These are phyloP conservation scores for Luscinia luscinia DNA, from an alignment of 2,797 vertebrate genomes.

Conservation along the genomic window DNA sequence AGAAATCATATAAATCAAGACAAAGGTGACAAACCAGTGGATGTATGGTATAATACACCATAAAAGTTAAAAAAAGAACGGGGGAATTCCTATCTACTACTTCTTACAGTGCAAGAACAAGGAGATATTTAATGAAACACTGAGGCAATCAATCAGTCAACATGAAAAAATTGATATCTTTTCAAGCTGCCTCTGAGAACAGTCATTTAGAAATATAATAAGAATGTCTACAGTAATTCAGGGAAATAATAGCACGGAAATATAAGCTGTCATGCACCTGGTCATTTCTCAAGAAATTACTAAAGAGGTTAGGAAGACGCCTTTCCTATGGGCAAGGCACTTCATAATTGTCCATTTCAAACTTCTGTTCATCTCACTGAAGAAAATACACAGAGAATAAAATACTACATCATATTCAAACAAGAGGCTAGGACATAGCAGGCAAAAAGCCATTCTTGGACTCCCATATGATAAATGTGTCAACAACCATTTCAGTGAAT, in stretches of 20 bases:
- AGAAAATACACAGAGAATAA: not conserved
- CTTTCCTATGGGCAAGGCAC: not conserved
- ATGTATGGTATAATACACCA: not conserved
- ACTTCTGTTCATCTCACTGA: not conserved
- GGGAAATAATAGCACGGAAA: constrained; percentile 26
- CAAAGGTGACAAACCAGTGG: not conserved
- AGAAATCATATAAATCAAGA: not conserved
- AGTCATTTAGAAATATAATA: constrained; percentile 30
- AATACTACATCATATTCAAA: not conserved
- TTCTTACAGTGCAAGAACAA: not conserved
- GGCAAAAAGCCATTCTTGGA: not conserved
- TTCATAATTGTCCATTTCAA: constrained; percentile 13
- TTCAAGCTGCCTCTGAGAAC: constrained; percentile 15
- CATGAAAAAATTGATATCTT: not conserved
- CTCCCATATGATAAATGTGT: not conserved
- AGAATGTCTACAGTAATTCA: not conserved
- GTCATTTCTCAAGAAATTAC: constrained; percentile 10
- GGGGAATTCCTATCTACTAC: not conserved
- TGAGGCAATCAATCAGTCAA: not conserved
- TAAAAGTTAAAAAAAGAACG: not conserved
- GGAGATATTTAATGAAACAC: not conserved
- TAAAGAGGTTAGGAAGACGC: constrained; percentile 7
- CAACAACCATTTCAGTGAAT: not conserved
- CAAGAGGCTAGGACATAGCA: not conserved
- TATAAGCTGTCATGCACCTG: not conserved